Evolutionary conservation across 2,797 vertebrate genomes (phyloP), one percentile per base, ranked within the genome.

Genomic region (Megaceryle alcyon): DNA sequence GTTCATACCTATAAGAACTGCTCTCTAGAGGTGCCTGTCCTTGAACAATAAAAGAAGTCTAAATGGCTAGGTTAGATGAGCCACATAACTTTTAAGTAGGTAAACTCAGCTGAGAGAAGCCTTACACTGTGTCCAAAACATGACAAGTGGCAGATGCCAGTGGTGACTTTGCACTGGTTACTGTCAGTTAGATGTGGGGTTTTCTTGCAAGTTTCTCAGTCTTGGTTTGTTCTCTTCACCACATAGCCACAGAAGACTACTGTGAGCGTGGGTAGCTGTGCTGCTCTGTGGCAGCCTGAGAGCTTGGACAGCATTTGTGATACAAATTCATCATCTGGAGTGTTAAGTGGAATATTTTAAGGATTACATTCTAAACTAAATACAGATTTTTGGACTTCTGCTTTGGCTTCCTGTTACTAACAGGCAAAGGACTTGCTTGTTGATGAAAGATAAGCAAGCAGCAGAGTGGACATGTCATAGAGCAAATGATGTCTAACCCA

Each of bases 201-300:
- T 41, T 49, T 64, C 43, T 48, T 16, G 19, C 10, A 29, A 31
- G 17, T 71, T 82, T 54, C 37, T 39, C 46, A 14, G 64, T 54
- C 35, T 84, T 60, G n/a, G 13, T 51, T 78, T 60, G 7, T 4
- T 73, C 41, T 43, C 17, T 79, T 75, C 28, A n/a, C 46, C 29
- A 39, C 0, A 0, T 16, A 41, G 56, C 22, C 6, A 8, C 5
- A 48, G 56, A 37, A 65, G 22, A 66, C 48, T 14, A 66, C 48
- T 16, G 15, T 26, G 51, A 83, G 28, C 12, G 9, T 46, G 49
- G 6, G 6, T 21, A 70, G n/a, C 35, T 10, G 18, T 1, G 9
- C n/a, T 69, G 69, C 41, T 51, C 71, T n/a, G 29, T 59, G 66
- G 66, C 54, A 93, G 31, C 15, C 29, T 22, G 43, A 44, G 64